phyloP scores from a whole-genome alignment of 2,113 vertebrate species.

The Elaphurus davidianus region DNA sequence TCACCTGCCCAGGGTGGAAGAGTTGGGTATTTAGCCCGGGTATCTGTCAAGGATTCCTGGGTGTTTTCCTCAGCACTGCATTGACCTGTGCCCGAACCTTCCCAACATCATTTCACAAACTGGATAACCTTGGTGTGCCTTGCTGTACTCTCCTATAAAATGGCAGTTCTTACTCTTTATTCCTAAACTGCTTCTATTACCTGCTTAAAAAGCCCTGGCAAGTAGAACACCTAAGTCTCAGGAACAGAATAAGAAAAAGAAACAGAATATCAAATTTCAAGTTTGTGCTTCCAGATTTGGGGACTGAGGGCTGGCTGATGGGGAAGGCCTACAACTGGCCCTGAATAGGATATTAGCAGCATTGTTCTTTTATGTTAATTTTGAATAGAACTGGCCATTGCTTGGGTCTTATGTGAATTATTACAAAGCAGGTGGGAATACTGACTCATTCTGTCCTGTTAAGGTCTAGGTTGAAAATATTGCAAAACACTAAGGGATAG shows the following conservation, averaged over 20 bases:
- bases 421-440: background rate
- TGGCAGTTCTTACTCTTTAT: background rate
- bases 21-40: background rate
- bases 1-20: conserved; percentile 5
- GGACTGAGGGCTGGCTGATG: background rate
- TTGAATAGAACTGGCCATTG: background rate
- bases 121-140: background rate
- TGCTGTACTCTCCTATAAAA: conserved; percentile 30
- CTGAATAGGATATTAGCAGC: background rate
- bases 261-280: background rate
- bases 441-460: background rate
- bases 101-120: background rate
- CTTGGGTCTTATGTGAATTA: background rate
- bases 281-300: conserved; percentile 29
- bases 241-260: conserved; percentile 32
- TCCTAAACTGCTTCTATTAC: conserved; percentile 25
- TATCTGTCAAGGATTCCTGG: conserved; percentile 21
- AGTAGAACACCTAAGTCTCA: background rate
- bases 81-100: conserved; percentile 22
- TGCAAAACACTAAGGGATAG: background rate
- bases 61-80: conserved; percentile 28
- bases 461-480: background rate
- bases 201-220: background rate
- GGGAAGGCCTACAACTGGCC: background rate
- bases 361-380: background rate